Conservation (phyloP, 2,113 vertebrate genomes). For the Clarias batrachus region DNA sequence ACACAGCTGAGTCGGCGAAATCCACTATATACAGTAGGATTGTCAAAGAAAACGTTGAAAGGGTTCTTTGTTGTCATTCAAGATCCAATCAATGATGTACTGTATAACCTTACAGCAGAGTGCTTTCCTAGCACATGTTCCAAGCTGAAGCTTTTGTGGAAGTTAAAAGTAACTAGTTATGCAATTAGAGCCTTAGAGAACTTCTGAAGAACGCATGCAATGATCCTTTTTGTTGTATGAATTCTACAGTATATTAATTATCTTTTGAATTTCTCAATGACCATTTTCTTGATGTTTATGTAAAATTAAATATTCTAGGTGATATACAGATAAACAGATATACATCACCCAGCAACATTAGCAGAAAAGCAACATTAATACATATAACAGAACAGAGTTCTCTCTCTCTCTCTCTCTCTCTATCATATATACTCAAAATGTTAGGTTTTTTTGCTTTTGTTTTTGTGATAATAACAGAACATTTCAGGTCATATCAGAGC, state of each 20-base stretch:
- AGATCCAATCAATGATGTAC: neutral
- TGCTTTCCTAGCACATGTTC: neutral
- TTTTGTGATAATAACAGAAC: slow-evolving; percentile 48
- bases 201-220: neutral
- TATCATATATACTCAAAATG: neutral
- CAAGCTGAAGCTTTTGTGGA: neutral
- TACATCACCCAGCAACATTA: neutral
- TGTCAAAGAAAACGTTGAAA: neutral
- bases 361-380: neutral
- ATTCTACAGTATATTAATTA: neutral
- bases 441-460: neutral
- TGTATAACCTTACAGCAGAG: neutral
- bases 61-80: neutral
- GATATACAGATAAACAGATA: neutral
- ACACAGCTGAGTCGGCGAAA: neutral
- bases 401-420: neutral
- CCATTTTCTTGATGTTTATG: neutral
- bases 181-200: neutral
- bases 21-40: neutral
- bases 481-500: slow-evolving; percentile 51
- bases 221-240: neutral
- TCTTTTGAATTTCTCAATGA: neutral
- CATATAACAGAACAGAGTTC: neutral
- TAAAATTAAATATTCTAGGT: neutral
- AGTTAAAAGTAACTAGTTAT: neutral